Evolutionary conservation across 1,140 invertebrate genomes (phyloP), one percentile per base, ranked within the genome.

Genomic region (Phymorhynchus buccinoides): DNA sequence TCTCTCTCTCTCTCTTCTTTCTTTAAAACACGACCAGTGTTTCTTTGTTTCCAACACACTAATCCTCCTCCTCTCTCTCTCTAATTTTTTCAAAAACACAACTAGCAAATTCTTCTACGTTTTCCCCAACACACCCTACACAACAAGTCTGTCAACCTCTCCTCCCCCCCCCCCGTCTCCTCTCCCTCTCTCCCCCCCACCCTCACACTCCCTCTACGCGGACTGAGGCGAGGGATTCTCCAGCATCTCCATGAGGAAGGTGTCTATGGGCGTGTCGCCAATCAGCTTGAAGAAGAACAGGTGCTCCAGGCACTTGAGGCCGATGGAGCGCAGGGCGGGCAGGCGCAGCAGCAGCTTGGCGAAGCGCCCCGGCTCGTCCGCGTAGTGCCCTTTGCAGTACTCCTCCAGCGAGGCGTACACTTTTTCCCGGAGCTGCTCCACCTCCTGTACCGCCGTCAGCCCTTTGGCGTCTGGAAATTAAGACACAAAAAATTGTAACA

Each of bases 371-470:
- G 97, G 96, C 91, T 99, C 98, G 30, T 96, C 96, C 16, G 97
- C 96, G 94, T 97, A 97, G 83, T 96, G 95, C 7, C 95, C 95
- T 88, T 97, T 96, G 87, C 96, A 97, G 94, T 99, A 99, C 89
- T 99, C 98, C 92, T 99, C 98, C 84, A 99, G 94, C 42, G 97
- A 96, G 27, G 96, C 96, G 92, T 99, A 99, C 32, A 98, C 96
- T 93, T 98, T 98, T 94, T 99, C 98, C 86, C 98, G 95, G 48
- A 99, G 94, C 66, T 96, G 93, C 91, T 98, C 97, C 14, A 99
- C 96, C 90, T 98, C 96, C 85, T 95, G 95, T 6, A 95, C 95
- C 68, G 96, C 96, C 90, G 96, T 96, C 85, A 99, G 92, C 71
- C 97, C 97, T 91, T 97, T 96, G 16, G 98, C 96, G 94, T 99